phyloP scores from a whole-genome alignment of 2,113 vertebrate species.

The Mus spicilegus region DNA sequence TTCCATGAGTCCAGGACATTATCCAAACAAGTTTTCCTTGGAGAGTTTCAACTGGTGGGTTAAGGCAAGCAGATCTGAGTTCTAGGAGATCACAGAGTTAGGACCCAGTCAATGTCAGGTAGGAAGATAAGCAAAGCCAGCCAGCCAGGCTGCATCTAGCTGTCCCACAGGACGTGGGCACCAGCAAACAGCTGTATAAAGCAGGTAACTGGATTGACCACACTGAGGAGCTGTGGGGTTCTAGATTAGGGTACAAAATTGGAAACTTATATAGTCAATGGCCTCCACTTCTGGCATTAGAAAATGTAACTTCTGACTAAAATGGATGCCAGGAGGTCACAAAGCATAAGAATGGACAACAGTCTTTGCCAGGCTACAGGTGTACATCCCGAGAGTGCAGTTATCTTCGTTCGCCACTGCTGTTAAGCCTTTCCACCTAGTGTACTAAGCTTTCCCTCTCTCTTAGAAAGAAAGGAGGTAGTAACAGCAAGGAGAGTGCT shows the following conservation, averaged over 20 bases:
- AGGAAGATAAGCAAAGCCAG: not conserved
- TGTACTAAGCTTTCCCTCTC: not conserved
- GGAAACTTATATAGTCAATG: not conserved
- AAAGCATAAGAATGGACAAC: not conserved
- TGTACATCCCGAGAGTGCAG: not conserved
- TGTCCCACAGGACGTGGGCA: not conserved
- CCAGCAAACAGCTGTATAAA: not conserved
- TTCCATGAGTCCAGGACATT: not conserved
- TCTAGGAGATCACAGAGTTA: not conserved
- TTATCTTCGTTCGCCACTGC: not conserved
- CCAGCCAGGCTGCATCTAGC: not conserved
- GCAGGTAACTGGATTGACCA: not conserved
- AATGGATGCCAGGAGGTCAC: not conserved
- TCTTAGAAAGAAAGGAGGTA: not conserved
- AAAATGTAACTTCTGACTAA: not conserved
- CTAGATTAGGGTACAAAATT: not conserved
- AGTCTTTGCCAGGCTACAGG: not conserved
- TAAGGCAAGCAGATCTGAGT: not conserved
- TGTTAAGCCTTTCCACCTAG: not conserved
- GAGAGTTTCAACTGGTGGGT: not conserved
- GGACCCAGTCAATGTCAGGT: not conserved
- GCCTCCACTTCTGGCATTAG: not conserved
- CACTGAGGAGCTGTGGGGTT: not conserved
- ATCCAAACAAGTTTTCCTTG: not conserved
- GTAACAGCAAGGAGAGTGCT: not conserved